phyloP scores from a whole-genome alignment of 2,888 invertebrate genomes.

The Nemotelus pantherinus region DNA sequence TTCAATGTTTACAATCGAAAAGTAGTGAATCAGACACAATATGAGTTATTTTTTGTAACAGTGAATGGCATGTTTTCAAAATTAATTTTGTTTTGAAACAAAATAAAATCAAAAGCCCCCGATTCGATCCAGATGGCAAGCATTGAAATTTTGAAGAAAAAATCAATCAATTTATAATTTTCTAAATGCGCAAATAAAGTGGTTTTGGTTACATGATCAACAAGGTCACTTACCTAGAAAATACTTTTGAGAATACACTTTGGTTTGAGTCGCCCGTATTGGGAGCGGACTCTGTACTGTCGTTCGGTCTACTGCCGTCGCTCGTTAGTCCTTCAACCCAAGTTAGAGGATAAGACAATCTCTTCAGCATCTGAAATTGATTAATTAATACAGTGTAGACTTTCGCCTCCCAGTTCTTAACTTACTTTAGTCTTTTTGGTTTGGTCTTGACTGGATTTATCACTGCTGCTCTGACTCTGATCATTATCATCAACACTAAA shows the following conservation, averaged over 20 bases:
- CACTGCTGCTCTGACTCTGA: slow-evolving; percentile 49
- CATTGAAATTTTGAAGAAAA: slow-evolving; percentile 46
- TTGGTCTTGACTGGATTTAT: slow-evolving; percentile 45
- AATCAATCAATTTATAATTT: slow-evolving; percentile 17
- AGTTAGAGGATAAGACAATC: slow-evolving; percentile 88
- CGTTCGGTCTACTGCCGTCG: slow-evolving; percentile 69
- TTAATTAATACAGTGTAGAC: not conserved
- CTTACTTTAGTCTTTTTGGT: slow-evolving; percentile 50
- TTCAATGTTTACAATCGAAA: slow-evolving; percentile 6
- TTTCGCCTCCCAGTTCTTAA: not conserved
- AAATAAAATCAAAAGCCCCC: not conserved
- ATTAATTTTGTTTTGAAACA: too few relatives aligned
- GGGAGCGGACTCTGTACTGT: slow-evolving; percentile 63
- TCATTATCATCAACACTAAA: slow-evolving; percentile 74
- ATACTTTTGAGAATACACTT: slow-evolving; percentile 91
- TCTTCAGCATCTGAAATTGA: slow-evolving; percentile 83
- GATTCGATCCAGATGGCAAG: slow-evolving; percentile 33
- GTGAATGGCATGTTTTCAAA: slow-evolving; percentile 1
- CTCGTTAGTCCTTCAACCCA: slow-evolving; percentile 92
- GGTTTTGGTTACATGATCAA: not conserved
- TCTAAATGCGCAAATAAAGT: not conserved
- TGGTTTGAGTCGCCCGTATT: slow-evolving; percentile 68
- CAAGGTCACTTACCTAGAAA: slow-evolving; percentile 77
- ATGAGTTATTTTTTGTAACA: too few relatives aligned
- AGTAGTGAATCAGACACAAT: too few relatives aligned